phyloP scores from a whole-genome alignment of 2,888 invertebrate species.

The Lepidochrysops patricia region DNA sequence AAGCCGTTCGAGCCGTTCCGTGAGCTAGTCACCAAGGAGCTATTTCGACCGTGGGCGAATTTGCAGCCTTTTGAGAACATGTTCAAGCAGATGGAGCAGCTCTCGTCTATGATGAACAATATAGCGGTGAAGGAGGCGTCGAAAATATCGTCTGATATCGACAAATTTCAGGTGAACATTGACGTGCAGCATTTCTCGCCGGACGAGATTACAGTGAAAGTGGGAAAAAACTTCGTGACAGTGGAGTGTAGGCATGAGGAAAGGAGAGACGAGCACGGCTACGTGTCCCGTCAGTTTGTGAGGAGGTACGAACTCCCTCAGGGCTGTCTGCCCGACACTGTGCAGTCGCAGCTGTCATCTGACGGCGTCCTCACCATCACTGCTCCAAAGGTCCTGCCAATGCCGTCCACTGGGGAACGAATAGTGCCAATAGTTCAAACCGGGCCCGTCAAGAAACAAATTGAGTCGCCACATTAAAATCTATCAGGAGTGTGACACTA shows the following conservation, averaged over 20 bases:
- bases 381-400: constrained; percentile 73
- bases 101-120: constrained; percentile 45
- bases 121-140: constrained; percentile 56
- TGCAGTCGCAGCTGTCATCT: constrained; percentile 82
- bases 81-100: constrained; percentile 44
- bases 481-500: neutral
- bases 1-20: constrained; percentile 29
- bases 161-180: constrained; percentile 79
- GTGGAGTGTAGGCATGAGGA: constrained; percentile 87
- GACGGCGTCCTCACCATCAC: constrained; percentile 84
- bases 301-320: constrained; percentile 83
- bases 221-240: constrained; percentile 77
- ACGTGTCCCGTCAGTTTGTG: constrained; percentile 81
- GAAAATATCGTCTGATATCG: constrained; percentile 61
- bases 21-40: constrained; percentile 31
- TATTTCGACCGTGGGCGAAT: constrained; percentile 35
- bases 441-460: constrained; percentile 64
- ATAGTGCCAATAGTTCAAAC: constrained; percentile 76
- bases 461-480: constrained; percentile 22
- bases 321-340: constrained; percentile 80
- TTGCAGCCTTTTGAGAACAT: constrained; percentile 35
- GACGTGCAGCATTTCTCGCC: constrained; percentile 87
- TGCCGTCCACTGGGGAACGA: constrained; percentile 65
- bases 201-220: constrained; percentile 83
- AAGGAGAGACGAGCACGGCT: constrained; percentile 81